These are phyloP conservation scores for Oreortyx pictus DNA, from an alignment of 2,797 vertebrate genomes.

Conservation along the genomic window DNA sequence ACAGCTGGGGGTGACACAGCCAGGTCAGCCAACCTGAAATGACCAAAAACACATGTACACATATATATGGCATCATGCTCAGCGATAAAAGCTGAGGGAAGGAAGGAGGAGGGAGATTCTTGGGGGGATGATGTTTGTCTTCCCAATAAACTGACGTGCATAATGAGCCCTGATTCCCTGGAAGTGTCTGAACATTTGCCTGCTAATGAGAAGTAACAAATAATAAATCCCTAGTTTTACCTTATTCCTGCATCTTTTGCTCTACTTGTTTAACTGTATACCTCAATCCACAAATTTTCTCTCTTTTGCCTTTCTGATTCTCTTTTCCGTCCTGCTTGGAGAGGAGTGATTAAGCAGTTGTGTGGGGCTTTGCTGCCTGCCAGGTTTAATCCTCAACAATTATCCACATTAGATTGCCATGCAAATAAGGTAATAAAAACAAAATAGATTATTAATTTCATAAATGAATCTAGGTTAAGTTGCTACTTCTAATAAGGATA, in stretches of 20 bases:
- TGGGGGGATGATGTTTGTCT: background rate
- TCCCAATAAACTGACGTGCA: rapidly evolving
- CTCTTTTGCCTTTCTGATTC: background rate
- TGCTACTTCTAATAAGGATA: background rate
- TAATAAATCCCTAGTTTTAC: background rate
- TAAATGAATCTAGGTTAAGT: background rate
- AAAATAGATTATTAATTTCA: background rate
- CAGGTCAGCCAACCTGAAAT: background rate
- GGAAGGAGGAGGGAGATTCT: background rate
- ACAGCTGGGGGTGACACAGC: rapidly evolving
- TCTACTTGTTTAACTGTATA: background rate
- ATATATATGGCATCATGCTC: background rate
- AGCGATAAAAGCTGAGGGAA: background rate
- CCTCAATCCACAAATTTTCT: background rate
- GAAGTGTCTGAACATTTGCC: background rate
- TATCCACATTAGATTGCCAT: background rate
- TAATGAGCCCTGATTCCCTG: background rate
- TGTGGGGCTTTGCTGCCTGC: background rate
- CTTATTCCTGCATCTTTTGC: background rate
- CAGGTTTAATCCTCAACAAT: background rate
- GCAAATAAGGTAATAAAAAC: background rate
- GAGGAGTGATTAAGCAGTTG: rapidly evolving
- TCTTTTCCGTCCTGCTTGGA: background rate
- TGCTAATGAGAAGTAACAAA: background rate
- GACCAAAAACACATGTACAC: background rate